A percentile compares a stretch with the other conserved stretches of the same genome.
Evolutionary conservation across 1,140 invertebrate species (phyloP).

Genomic region (Drosophila baimaii): DNA sequence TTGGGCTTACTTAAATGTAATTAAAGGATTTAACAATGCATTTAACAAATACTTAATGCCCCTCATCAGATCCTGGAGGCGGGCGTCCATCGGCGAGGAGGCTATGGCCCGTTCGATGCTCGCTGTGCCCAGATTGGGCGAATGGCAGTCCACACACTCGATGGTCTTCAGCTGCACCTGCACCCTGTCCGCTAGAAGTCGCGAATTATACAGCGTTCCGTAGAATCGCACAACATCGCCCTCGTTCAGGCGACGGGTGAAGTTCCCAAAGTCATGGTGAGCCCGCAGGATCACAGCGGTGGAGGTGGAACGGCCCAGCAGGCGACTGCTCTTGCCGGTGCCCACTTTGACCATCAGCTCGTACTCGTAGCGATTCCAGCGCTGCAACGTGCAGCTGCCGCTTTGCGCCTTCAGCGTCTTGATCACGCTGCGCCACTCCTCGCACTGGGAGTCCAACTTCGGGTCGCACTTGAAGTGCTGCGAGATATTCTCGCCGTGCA

Average conservation of each 20-base stretch:
- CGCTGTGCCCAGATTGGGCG: conserved; percentile 84
- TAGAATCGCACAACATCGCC: conserved; percentile 90
- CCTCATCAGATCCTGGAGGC: conserved; percentile 86
- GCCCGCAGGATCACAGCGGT: conserved; percentile 87
- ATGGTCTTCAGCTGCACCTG: conserved; percentile 87
- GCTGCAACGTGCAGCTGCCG: conserved; percentile 88
- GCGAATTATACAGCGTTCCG: conserved; percentile 85
- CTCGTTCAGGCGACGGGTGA: conserved; percentile 87
- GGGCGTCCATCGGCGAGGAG: conserved; percentile 85
- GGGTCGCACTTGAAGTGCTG: conserved; percentile 84
- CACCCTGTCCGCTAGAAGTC: conserved; percentile 55
- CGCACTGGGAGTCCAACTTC: conserved; percentile 64
- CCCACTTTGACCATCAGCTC: conserved; percentile 89
- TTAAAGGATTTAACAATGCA: conserved; percentile 90
- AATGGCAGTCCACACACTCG: conserved; percentile 88
- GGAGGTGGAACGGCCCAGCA: conserved; percentile 86
- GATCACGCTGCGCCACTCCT: conserved; percentile 84
- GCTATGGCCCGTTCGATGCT: conserved; percentile 83
- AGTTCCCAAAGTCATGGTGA: conserved; percentile 89
- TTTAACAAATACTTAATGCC: conserved; percentile 90
- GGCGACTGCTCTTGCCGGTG: conserved; percentile 84
- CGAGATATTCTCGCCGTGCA: conserved; percentile 88
- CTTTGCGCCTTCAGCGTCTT: conserved; percentile 86
- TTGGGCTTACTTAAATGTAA: conserved; percentile 88
- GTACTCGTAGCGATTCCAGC: conserved; percentile 89